These are phyloP conservation scores for Scaptomyza montana DNA, from an alignment of 1,140 invertebrate species.

Conservation along the genomic window DNA sequence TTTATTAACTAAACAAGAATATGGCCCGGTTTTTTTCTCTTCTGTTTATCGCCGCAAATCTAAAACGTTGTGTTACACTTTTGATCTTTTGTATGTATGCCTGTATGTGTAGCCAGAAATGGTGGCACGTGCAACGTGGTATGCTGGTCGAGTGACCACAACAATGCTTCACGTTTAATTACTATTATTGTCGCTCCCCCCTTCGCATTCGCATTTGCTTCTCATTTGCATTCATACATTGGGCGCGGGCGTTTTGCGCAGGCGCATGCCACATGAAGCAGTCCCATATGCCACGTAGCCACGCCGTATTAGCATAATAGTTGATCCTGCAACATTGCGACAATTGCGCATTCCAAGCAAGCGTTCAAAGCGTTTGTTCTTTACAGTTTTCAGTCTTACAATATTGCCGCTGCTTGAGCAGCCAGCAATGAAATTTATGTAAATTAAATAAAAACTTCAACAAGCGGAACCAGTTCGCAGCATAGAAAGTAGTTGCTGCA, in stretches of 20 bases:
- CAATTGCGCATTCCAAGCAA: constrained; percentile 29
- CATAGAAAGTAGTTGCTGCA: no score
- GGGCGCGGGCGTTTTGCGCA: constrained; percentile 33
- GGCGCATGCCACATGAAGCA: neutral
- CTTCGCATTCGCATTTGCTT: constrained; percentile 52
- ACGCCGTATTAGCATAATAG: constrained; percentile 52
- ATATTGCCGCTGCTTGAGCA: constrained; percentile 16
- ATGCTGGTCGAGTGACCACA: constrained; percentile 73
- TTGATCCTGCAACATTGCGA: constrained; percentile 34
- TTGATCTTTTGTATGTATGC: constrained; percentile 25
- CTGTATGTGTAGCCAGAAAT: neutral
- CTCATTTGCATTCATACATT: constrained; percentile 65
- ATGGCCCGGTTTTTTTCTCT: neutral
- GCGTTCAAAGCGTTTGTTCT: constrained; percentile 15
- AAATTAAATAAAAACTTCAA: constrained; percentile 78
- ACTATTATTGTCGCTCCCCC: constrained; percentile 76
- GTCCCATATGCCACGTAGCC: constrained; percentile 33
- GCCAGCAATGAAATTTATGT: constrained; percentile 79
- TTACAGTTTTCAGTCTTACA: no score
- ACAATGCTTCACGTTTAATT: constrained; percentile 79
- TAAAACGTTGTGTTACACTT: constrained; percentile 64
- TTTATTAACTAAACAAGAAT: neutral
- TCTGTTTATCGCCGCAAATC: no score
- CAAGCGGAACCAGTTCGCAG: constrained; percentile 62
- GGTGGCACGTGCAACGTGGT: constrained; percentile 30